Base-by-base conservation (phyloP, 2,113 vertebrate species). In the Cynoglossus semilaevis region DNA sequence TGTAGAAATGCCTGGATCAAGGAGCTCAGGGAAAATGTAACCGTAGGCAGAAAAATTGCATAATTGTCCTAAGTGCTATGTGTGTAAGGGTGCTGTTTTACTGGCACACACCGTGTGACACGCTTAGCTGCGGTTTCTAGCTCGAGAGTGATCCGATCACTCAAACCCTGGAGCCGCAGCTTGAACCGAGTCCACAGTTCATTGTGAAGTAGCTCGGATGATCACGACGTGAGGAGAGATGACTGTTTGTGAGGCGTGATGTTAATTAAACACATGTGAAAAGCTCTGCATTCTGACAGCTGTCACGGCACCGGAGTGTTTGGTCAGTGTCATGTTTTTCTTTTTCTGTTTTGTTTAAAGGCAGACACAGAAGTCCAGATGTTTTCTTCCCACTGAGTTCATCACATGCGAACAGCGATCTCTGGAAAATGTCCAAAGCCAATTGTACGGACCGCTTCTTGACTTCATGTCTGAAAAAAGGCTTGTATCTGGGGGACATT, bases 31-130 rank as follows among this genome's bases (percentile, higher is more conserved):
- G 45, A 46, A 38, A 42, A 57, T 55, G 45, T 41, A 55, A 60
- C 49, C 14, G 9, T 46, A 34, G 45, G 47, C 41, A 53, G 17
- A 53, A 47, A 66, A 29, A 38, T n/a, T 54, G 42, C 19, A 13
- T 49, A 58, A 67, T 74, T 48, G 60, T 41, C 22, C 47, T 51
- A 15, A 67, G 37, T 68, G 55, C 62, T 55, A 52, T 67, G 12
- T 47, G 8, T 57, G 58, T 38, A 18, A 46, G 59, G 59, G 34
- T 38, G 6, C 22, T 6, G 6, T 29, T 44, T 45, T 37, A 36
- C 12, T 22, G 50, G 50, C 58, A 63, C 19, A 38, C 48, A 51
- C 48, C 67, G 41, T 47, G 51, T 58, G 48, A 52, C 53, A 15
- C 51, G 40, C 47, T 60, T 14, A 48, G 42, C 62, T 55, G 63